Evolutionary conservation across 2,888 invertebrate genomes (phyloP).

Genomic region (Craniophora ligustri): DNA sequence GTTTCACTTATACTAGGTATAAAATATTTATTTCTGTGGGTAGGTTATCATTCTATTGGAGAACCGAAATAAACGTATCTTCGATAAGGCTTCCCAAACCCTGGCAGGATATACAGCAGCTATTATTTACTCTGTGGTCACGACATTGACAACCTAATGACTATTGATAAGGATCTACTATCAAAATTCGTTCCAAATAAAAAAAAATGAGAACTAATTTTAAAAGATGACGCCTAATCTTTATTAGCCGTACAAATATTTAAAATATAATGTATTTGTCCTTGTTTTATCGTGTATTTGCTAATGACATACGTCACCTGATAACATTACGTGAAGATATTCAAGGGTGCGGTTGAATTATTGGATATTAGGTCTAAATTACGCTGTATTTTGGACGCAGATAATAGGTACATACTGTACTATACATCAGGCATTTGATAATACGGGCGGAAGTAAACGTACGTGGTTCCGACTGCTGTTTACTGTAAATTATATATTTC

Average conservation of each 20-base stretch:
- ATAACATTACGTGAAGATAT: conserved; percentile 24
- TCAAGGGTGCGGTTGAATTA: conserved; percentile 7
- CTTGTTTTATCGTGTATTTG: conserved; percentile 65
- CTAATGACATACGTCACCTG: conserved; percentile 59
- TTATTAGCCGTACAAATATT: conserved; percentile 17
- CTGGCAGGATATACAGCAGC: too few species aligned
- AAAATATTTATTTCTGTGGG: too few species aligned
- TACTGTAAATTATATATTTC: too few species aligned
- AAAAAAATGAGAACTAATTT: not conserved
- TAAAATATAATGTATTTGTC: conserved; percentile 48
- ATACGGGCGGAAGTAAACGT: conserved; percentile 14
- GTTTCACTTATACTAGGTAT: too few species aligned
- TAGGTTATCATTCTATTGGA: too few species aligned
- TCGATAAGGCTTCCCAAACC: too few species aligned
- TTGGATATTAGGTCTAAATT: too few species aligned
- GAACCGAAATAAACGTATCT: too few species aligned
- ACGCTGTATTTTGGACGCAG: conserved; percentile 11
- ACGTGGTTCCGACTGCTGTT: conserved; percentile 16
- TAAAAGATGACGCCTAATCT: not conserved
- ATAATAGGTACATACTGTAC: too few species aligned
- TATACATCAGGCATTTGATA: not conserved
- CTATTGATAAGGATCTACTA: too few species aligned
- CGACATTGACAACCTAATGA: too few species aligned
- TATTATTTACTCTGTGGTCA: too few species aligned
- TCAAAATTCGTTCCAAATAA: not conserved